Conservation (phyloP, 2,797 vertebrate species). For the Mareca penelope region DNA sequence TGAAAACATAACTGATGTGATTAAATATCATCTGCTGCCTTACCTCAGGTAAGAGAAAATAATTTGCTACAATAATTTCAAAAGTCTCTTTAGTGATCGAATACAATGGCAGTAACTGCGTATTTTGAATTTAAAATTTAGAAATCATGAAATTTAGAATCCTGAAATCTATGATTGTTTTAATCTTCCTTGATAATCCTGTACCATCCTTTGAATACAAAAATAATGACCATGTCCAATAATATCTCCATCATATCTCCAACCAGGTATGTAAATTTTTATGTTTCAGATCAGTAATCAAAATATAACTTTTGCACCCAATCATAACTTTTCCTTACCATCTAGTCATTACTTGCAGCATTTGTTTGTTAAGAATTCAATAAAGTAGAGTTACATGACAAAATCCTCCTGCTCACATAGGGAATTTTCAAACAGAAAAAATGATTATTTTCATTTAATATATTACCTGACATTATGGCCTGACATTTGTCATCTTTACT, state of each 20-base stretch:
- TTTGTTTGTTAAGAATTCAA: neutral
- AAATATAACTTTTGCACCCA: neutral
- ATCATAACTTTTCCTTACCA: neutral
- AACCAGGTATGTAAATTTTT: neutral
- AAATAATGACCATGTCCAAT: neutral
- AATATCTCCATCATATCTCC: neutral
- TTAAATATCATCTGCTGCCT: neutral
- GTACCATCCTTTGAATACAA: neutral
- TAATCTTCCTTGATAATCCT: neutral
- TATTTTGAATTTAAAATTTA: neutral
- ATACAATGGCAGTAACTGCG: neutral
- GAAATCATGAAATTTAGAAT: neutral
- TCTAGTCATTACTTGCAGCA: neutral
- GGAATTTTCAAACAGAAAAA: neutral
- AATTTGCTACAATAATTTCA: no score
- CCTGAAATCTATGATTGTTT: neutral
- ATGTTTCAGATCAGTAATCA: neutral
- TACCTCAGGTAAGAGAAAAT: neutral
- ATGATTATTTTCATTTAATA: neutral
- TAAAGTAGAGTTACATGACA: neutral
- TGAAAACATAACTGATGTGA: neutral
- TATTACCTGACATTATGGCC: neutral
- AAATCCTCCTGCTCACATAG: neutral
- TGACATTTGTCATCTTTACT: neutral
- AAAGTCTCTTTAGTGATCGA: neutral